Base-by-base conservation (phyloP, 2,888 invertebrate genomes). In the Tenthredo mesomela region DNA sequence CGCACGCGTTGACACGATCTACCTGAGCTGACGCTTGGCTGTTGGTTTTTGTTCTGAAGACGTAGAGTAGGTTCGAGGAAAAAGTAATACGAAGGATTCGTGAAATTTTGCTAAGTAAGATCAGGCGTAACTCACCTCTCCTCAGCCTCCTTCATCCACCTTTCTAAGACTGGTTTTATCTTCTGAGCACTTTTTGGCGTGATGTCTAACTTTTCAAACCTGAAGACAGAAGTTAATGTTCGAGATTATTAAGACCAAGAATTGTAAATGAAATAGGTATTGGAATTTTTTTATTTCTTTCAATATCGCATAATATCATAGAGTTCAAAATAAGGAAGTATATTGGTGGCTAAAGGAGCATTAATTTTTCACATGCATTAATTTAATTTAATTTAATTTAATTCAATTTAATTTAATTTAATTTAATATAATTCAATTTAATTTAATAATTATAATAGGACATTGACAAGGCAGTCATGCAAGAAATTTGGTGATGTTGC, bases 101-200 rank as follows among this genome's bases (percentile, higher is more conserved):
- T 33, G 37, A 9, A 40, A 47, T 75, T 29, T 12, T 10, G 25
- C 6, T 47, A 10, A 75, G 6, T 50, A 50, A 54, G 61, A 61
- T 25, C 25, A 61, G 61, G 12, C 25, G 18, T 33, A 88, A 93
- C 94, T 93, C 94, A 98, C 97, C 98, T 97, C 95, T 98, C 98
- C 95, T 99, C 99, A 84, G 99, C 99, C 94, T 99, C 99, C 94
- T 97, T 97, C 98, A 99, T 99, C 99, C 99, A 99, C 94, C 97
- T 96, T 94, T 99, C 99, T 93, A 99, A 96, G 91, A 99, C 99
- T 89, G 99, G 99, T 94, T 99, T 99, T 93, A 99, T 99, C 96
- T 99, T 99, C 95, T 98, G 98, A 92, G 99, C 99, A 95, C 99
- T 99, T 95, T 99, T 99, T 93, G 99, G 99, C 92, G 99, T 99